These are phyloP conservation scores for Erethizon dorsatum DNA, from an alignment of 2,797 vertebrate species.

Conservation along the genomic window DNA sequence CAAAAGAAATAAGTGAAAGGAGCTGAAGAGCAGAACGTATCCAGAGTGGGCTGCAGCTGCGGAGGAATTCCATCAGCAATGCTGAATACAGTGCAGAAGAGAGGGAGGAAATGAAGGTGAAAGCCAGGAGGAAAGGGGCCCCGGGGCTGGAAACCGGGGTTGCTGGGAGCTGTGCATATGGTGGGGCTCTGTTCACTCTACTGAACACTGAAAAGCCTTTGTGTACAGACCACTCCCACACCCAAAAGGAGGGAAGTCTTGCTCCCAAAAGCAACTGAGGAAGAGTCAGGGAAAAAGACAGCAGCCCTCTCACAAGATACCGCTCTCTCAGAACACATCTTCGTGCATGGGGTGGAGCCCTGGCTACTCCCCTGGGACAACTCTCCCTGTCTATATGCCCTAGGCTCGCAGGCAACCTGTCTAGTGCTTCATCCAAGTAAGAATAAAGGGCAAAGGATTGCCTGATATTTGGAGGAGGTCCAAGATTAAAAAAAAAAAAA, in stretches of 20 bases:
- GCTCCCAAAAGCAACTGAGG: background rate
- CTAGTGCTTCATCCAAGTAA: background rate
- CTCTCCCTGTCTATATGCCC: background rate
- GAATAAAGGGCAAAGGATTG: background rate
- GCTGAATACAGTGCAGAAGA: accelerated
- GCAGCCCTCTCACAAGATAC: background rate
- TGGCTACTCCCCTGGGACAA: background rate
- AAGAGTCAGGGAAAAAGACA: background rate
- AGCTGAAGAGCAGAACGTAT: background rate
- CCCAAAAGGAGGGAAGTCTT: background rate
- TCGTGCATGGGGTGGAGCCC: background rate
- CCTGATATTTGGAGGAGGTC: background rate
- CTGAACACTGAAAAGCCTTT: background rate
- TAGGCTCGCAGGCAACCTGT: background rate
- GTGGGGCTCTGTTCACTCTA: background rate
- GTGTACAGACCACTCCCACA: too few species aligned
- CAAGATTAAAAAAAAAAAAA: background rate
- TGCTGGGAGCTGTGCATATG: background rate
- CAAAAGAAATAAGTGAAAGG: background rate
- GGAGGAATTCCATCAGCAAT: background rate
- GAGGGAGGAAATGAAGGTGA: background rate
- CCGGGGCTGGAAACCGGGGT: background rate
- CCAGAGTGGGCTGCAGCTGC: background rate
- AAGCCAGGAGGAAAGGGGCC: background rate
- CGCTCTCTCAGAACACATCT: background rate